These are phyloP conservation scores for Sebastes baramenuke DNA, from an alignment of 2,797 vertebrate genomes.

Conservation along the genomic window DNA sequence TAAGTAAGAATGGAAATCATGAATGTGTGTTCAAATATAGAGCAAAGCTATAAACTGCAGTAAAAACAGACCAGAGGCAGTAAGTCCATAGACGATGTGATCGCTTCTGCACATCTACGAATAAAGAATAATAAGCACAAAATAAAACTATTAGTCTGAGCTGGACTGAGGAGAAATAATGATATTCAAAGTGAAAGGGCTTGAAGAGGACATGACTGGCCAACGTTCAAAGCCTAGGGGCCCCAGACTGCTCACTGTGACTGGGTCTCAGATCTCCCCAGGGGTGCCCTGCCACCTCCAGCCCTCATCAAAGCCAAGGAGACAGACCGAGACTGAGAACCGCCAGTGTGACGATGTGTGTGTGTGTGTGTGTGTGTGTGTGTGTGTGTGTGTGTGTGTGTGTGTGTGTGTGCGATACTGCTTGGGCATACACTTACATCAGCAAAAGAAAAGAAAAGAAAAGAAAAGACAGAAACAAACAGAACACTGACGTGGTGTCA, in stretches of 20 bases:
- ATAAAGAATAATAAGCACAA: slow-evolving; percentile 14
- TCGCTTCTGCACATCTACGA: not conserved
- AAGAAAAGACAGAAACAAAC: not conserved
- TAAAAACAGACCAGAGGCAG: not conserved
- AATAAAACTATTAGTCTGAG: slow-evolving; percentile 1
- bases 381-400: not conserved
- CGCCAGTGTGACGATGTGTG: slow-evolving; percentile 1
- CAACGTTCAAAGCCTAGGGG: slow-evolving; percentile 42
- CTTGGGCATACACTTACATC: not conserved
- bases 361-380: not conserved
- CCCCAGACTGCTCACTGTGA: slow-evolving; percentile 31
- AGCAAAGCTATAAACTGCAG: not conserved
- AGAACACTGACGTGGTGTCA: not conserved
- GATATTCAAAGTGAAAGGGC: slow-evolving; percentile 36
- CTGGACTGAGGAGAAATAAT: slow-evolving; percentile 3
- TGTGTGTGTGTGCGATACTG: not conserved
- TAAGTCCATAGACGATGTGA: not conserved
- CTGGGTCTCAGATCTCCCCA: slow-evolving; percentile 46
- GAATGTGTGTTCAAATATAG: not conserved
- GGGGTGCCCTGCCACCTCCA: slow-evolving; percentile 41
- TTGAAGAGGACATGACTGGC: slow-evolving; percentile 49
- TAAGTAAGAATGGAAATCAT: not conserved
- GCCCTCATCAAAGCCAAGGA: slow-evolving; percentile 46
- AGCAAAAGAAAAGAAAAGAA: not conserved
- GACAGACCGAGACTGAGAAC: slow-evolving; percentile 14